Conservation (phyloP, 2,797 vertebrate genomes). For the Buceros bicornis region DNA sequence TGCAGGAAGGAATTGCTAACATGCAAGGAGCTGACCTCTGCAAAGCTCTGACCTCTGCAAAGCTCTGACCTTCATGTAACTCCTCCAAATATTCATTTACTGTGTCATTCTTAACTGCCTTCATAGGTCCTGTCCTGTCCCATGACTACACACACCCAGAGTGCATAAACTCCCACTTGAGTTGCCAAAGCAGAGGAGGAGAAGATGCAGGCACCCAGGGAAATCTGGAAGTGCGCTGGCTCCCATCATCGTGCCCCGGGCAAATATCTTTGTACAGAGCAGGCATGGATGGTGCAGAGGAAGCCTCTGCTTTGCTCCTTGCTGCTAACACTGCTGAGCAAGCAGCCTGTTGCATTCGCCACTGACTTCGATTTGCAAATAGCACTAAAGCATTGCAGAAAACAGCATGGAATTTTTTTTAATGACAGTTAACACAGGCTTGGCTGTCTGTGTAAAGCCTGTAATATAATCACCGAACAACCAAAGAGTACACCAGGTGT, state of each 20-base stretch:
- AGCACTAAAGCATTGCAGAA: neutral
- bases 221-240: neutral
- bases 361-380: constrained; percentile 19
- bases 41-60: neutral
- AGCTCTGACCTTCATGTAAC: neutral
- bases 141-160: neutral
- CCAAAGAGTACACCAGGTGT: neutral
- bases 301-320: neutral
- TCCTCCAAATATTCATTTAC: neutral
- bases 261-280: neutral
- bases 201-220: neutral
- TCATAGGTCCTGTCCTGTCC: neutral
- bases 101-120: neutral
- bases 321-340: neutral
- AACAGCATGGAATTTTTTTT: neutral
- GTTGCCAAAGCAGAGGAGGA: neutral
- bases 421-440: neutral
- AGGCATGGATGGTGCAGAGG: rapidly evolving
- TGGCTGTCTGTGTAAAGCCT: neutral
- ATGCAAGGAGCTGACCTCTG: neutral
- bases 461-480: neutral
- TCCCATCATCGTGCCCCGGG: neutral
- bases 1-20: neutral
- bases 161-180: neutral
- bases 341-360: constrained; percentile 26